Base-by-base conservation (phyloP, 2,797 vertebrate species). In the Pteropus rufus region DNA sequence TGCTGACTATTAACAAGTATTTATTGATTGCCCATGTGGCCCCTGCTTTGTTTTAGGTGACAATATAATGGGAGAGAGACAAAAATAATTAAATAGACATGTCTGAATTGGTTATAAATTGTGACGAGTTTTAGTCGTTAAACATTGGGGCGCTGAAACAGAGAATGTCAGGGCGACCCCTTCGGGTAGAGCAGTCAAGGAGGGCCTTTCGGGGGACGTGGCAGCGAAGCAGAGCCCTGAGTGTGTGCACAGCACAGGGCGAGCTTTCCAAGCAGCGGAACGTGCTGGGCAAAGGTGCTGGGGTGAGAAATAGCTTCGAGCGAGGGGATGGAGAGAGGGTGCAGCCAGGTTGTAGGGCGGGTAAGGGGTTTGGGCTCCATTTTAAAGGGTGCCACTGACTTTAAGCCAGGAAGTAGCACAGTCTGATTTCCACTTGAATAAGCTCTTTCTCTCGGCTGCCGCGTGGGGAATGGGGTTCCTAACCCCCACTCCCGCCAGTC, bases 391-490 rank as follows among this genome's bases (percentile, higher is more conserved):
- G 2, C 69, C 31, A 24, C 36, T 26, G 76, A 4, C 7, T 76
- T 58, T 54, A 36, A 79, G 36, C 54, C 54, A 24, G 44, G 34
- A 62, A 85, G 52, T 19, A 24, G 36, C 4, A 15, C 1, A 10
- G 7, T 54, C 58, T 67, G 52, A 72, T n/a, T 62, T 93, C 58
- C 44, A n/a, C 46, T 36, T 58, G 76, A 70, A 76, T 26, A 56
- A 23, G 11, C 39, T 39, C 41, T 31, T 62, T 67, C 62, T 23
- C n/a, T 52, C 3, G 0, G 75, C 24, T 75, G 84, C 46, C 21
- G 24, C 0, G 0, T 19, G 7, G 41, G 39, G 18, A 8, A 15
- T 1, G 19, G 56, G 62, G 12, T 72, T 10, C 67, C 44, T 18
- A 23, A 18, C 24, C 5, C 41, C 69, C 16, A 24, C 21, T 2